Conservation (phyloP, 2,113 vertebrate genomes). For the Paraplagusia blochii region DNA sequence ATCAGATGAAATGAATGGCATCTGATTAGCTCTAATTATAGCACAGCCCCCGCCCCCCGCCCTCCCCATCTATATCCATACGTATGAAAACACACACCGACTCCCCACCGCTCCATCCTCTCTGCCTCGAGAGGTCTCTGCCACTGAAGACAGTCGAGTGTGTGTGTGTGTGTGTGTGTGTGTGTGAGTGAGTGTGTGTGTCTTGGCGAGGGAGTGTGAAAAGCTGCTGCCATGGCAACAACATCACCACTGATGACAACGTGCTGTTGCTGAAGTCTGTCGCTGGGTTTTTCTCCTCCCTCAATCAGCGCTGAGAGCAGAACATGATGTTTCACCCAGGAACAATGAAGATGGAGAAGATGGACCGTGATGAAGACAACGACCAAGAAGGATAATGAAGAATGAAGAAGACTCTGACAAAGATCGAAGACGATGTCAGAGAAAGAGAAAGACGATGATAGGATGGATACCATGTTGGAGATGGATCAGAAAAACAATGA, state of each 20-base stretch:
- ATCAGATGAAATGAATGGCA: slow-evolving; percentile 37
- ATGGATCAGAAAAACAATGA: no score
- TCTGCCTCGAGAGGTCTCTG: slow-evolving; percentile 55
- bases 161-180: slow-evolving; percentile 1
- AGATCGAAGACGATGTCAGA: no score
- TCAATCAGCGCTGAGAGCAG: slow-evolving; percentile 29
- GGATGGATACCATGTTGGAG: no score
- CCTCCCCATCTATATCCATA: no score
- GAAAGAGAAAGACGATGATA: no score
- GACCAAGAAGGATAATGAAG: no score
- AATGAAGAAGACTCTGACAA: no score
- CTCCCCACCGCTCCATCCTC: slow-evolving; percentile 18
- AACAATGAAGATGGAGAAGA: background rate
- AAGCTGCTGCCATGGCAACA: slow-evolving; percentile 46
- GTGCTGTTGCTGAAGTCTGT: slow-evolving; percentile 23
- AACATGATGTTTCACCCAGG: slow-evolving; percentile 15
- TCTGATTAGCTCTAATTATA: slow-evolving; percentile 46
- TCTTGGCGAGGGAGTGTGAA: slow-evolving; percentile 1
- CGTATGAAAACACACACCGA: background rate
- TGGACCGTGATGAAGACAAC: background rate
- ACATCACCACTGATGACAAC: slow-evolving; percentile 41
- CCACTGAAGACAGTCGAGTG: slow-evolving; percentile 49
- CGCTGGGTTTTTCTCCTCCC: slow-evolving; percentile 1
- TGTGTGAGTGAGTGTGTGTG: slow-evolving; percentile 6
- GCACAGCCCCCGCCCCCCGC: no score